Evolutionary conservation across 2,888 invertebrate genomes (phyloP), one percentile per base, ranked within the genome.

Genomic region (Macrosoma leucophasiata): DNA sequence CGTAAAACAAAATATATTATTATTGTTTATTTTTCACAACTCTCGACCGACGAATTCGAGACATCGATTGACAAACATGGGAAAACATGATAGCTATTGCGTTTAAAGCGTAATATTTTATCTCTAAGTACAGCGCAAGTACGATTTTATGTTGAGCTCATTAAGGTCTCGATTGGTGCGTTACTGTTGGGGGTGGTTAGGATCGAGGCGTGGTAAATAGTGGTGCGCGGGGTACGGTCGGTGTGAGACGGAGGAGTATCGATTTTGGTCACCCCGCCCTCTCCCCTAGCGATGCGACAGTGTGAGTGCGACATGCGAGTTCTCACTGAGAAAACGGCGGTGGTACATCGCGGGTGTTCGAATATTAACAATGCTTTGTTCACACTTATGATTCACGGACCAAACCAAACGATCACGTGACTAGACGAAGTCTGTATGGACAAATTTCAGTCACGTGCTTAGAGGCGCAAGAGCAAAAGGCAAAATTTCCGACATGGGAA

Each of bases 201-300:
- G 75, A 72, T 73, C 64, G 70, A 57, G 62, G 62, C 65, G 69
- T 61, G 63, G 68, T 58, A 58, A 56, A 62, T 45, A 49, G 65
- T 59, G 52, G 58, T 51, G 74, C 61, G 78, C 70, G 72, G 72
- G 56, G 64, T 57, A 63, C 52, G 49, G 64, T 53, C 53, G 67
- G 68, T 55, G 56, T 65, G 77, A 76, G 76, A 71, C 76, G 79
- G 68, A 70, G 72, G 62, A 77, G 67, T 84, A 84, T 84, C 84
- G 84, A 84, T 84, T 82, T 84, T 81, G 64, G 72, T 61, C 70
- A 68, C 74, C 70, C 77, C 78, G 69, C 78, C 69, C 79, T 74
- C 75, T 58, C 75, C 76, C 78, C 75, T 54, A 65, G 48, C 62
- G 61, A 55, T 74, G 79, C 76, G 79, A 67, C 77, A 64, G 81